Percentiles rank a stretch among this genome's conserved stretches.
phyloP scores from a whole-genome alignment of 2,113 vertebrate genomes.

The Actinemys pallida region DNA sequence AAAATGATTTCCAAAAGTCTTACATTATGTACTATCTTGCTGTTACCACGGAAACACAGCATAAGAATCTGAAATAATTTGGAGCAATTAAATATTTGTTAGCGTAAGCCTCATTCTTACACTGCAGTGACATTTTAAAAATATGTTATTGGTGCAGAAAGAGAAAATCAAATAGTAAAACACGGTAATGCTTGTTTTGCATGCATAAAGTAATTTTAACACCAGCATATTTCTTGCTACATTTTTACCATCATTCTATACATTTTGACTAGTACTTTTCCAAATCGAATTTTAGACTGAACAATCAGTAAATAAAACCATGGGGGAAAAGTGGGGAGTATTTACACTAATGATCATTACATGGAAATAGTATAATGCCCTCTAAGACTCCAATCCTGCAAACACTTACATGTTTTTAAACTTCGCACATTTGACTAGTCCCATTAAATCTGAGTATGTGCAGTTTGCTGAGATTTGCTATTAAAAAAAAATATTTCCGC shows the following conservation, averaged over 20 bases:
- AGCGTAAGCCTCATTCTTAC: constrained; percentile 35
- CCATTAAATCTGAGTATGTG: background rate
- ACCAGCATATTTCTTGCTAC: background rate
- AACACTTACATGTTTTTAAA: background rate
- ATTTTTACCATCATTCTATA: constrained; percentile 8
- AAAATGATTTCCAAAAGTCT: constrained; percentile 45
- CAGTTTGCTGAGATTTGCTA: background rate
- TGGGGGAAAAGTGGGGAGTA: background rate
- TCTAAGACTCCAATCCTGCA: background rate
- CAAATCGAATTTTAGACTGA: background rate
- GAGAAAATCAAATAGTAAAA: background rate
- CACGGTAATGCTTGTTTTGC: constrained; percentile 19
- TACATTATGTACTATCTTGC: constrained; percentile 38
- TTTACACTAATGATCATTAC: background rate
- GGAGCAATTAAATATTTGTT: constrained; percentile 51
- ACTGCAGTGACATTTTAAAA: background rate
- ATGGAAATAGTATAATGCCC: background rate
- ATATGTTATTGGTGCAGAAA: constrained; percentile 1
- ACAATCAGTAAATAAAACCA: background rate
- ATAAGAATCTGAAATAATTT: constrained; percentile 46
- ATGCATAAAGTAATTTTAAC: constrained; percentile 24
- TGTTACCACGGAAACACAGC: constrained; percentile 55
- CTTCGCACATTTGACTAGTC: background rate
- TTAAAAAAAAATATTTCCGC: background rate
- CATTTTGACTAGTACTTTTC: constrained; percentile 29